phyloP scores from a whole-genome alignment of 2,113 vertebrate species.

The Aptenodytes patagonicus region DNA sequence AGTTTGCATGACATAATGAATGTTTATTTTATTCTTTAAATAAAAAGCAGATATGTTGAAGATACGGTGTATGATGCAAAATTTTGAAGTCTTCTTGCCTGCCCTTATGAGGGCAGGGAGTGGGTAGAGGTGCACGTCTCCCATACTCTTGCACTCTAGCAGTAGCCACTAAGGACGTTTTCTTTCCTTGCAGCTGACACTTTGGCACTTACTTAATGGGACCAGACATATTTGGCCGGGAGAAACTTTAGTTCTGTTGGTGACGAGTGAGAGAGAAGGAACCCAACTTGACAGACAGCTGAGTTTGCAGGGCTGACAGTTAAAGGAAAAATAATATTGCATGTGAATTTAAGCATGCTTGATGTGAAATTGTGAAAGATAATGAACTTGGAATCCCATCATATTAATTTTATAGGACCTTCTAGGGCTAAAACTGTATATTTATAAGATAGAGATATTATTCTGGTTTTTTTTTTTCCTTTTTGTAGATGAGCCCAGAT shows the following conservation, averaged over 20 bases:
- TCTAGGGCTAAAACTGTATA: neutral
- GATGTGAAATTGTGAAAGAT: neutral
- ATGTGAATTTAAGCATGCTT: neutral
- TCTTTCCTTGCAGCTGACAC: neutral
- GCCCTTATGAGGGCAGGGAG: neutral
- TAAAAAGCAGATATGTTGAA: neutral
- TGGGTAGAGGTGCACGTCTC: neutral
- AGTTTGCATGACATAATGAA: neutral
- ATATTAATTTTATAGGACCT: neutral
- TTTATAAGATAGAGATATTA: neutral
- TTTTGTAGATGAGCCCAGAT: neutral
- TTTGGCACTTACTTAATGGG: neutral
- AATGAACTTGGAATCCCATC: neutral
- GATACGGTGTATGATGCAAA: neutral
- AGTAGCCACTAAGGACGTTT: neutral
- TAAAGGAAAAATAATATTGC: neutral
- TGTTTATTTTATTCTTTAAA: neutral
- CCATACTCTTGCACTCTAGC: neutral
- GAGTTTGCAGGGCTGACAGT: slow-evolving; percentile 20
- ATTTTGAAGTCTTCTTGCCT: neutral
- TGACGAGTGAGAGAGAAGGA: neutral
- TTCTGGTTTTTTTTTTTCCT: neutral
- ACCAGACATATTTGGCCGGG: neutral
- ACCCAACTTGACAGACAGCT: neutral
- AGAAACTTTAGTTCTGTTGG: slow-evolving; percentile 10